Conservation (phyloP, 2,113 vertebrate genomes). For the Narcine bancroftii region DNA sequence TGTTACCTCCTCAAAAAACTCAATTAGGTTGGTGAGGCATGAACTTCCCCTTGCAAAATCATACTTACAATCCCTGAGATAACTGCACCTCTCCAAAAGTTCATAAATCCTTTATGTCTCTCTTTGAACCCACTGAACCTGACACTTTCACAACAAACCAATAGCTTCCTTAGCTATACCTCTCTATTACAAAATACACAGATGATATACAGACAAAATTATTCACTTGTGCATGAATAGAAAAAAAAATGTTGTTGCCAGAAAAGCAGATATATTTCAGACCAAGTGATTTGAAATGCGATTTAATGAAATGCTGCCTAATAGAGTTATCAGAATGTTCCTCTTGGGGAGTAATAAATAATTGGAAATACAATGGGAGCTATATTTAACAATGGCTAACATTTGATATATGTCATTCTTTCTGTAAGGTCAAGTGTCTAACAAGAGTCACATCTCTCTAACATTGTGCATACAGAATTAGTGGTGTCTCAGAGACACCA, state of each 20-base stretch:
- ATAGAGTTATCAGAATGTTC: background rate
- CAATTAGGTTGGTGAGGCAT: no score
- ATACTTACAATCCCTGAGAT: no score
- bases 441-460: background rate
- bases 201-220: background rate
- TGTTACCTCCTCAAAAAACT: no score
- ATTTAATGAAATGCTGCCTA: background rate
- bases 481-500: background rate
- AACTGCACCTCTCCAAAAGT: no score
- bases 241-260: slow-evolving; percentile 10
- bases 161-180: background rate
- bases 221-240: background rate
- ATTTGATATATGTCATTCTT: slow-evolving; percentile 1
- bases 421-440: background rate
- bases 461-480: background rate
- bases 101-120: background rate
- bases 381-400: background rate
- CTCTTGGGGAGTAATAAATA: background rate
- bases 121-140: no score
- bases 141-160: no score
- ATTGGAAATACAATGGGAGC: background rate
- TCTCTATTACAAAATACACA: background rate
- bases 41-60: no score
- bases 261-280: background rate
- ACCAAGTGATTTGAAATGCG: background rate